Base-by-base conservation (phyloP, 2,797 vertebrate species). In the Enteromius treurensis region DNA sequence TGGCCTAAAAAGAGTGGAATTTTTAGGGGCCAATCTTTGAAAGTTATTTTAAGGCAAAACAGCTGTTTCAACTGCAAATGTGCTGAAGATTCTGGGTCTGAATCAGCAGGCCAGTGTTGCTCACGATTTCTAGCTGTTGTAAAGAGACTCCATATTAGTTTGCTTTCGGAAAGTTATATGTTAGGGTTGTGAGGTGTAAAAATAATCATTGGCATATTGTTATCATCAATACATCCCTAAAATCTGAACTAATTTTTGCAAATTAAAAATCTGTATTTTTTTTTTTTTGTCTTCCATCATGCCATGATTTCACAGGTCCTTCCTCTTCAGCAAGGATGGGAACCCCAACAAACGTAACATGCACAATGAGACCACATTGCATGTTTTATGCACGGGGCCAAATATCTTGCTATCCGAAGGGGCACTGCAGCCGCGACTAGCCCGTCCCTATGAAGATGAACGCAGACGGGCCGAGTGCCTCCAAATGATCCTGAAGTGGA, bases 271-370 rank as follows among this genome's bases (percentile, higher is more conserved):
- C n/a, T n/a, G 1, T 13, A 45, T 45, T 13, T 11, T 29, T 13
- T 68, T 37, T 37, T 45, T n/a, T n/a, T n/a, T n/a, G 2, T 40
- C 7, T 19, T 5, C 9, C n/a, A 19, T 23, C 45, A 37, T 34
- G 82, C 11, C 34, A 60, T 53, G 40, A 0, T 77, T 71, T 83
- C 88, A 64, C 89, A 99, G 98, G 94, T 97, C 94, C 86, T 99
- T 99, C 92, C 96, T 99, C 76, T 95, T 95, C 87, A 96, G 92
- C 89, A 97, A 98, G 94, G 98, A 99, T 84, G 98, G 98, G 77
- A 99, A 99, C 94, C 98, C 98, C 80, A 99, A 99, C 92, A 99
- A 99, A 90, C 95, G 97, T 76, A 99, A 99, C 53, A 93, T 99
- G 86, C 97, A 98, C 94, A 99, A 99, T 84, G 98, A 99, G 92